These are phyloP conservation scores for Sapayoa aenigma DNA, from an alignment of 2,113 vertebrate genomes.

Conservation along the genomic window DNA sequence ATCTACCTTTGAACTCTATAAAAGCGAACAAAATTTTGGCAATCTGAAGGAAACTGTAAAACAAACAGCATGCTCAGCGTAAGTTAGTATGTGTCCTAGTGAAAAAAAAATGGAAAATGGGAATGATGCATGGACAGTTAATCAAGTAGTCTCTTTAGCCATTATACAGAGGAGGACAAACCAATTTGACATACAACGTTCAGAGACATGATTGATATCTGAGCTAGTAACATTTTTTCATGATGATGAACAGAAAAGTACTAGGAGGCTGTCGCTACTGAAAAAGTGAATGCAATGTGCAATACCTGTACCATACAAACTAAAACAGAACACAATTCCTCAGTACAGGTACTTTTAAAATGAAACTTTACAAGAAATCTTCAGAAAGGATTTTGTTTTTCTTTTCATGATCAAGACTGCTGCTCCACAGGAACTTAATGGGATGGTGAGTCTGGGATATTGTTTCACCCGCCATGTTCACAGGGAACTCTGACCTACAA, in stretches of 20 bases:
- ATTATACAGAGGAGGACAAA: neutral
- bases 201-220: neutral
- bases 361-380: neutral
- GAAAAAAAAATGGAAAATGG: constrained; percentile 24
- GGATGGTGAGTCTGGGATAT: neutral
- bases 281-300: neutral
- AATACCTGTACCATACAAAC: neutral
- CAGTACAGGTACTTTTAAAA: neutral
- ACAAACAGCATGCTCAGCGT: neutral
- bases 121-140: constrained; percentile 3
- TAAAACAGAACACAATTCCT: neutral
- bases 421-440: neutral
- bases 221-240: neutral
- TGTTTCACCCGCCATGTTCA: accelerated
- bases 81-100: neutral
- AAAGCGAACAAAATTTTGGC: neutral
- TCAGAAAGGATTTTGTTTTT: neutral
- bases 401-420: neutral
- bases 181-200: neutral
- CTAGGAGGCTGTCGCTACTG: neutral
- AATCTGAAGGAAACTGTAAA: constrained; percentile 2
- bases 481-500: neutral
- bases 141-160: neutral
- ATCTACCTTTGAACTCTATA: constrained; percentile 33
- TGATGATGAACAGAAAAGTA: neutral